Evolutionary conservation across 2,113 vertebrate genomes (phyloP).

Genomic region (Todiramphus saurophagus): DNA sequence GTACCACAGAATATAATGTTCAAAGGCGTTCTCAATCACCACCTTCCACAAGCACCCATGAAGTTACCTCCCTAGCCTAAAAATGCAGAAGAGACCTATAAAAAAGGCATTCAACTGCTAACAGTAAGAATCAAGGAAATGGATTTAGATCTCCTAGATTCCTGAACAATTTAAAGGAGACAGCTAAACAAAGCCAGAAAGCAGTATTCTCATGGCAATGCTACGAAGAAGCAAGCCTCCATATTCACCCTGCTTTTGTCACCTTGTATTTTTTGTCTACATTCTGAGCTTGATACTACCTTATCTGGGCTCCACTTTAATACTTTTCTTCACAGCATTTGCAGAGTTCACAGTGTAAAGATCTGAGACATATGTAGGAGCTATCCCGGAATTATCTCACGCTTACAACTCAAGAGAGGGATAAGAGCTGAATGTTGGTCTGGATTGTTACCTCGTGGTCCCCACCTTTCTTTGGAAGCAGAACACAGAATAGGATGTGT

Average conservation of each 20-base stretch:
- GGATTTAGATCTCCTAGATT: background rate
- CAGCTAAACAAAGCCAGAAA: background rate
- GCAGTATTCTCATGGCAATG: background rate
- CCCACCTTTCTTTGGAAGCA: constrained; percentile 61
- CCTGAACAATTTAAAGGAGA: background rate
- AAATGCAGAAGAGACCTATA: background rate
- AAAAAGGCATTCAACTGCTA: background rate
- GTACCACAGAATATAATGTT: background rate
- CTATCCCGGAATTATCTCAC: constrained; percentile 23
- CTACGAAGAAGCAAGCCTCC: background rate
- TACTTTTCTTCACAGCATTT: background rate
- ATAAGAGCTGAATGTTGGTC: constrained; percentile 30
- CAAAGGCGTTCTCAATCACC: background rate
- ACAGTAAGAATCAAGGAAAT: background rate
- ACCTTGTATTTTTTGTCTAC: background rate
- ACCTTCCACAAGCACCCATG: background rate
- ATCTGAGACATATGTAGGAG: constrained; percentile 57
- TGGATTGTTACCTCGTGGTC: constrained; percentile 50
- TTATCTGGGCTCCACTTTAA: background rate
- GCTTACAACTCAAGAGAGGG: constrained; percentile 48
- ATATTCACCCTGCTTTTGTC: background rate
- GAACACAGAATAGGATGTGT: background rate
- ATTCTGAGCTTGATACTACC: background rate
- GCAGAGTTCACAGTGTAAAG: background rate
- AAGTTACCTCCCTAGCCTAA: background rate